Conservation (phyloP, 2,888 invertebrate species). For the Erebia aethiops region DNA sequence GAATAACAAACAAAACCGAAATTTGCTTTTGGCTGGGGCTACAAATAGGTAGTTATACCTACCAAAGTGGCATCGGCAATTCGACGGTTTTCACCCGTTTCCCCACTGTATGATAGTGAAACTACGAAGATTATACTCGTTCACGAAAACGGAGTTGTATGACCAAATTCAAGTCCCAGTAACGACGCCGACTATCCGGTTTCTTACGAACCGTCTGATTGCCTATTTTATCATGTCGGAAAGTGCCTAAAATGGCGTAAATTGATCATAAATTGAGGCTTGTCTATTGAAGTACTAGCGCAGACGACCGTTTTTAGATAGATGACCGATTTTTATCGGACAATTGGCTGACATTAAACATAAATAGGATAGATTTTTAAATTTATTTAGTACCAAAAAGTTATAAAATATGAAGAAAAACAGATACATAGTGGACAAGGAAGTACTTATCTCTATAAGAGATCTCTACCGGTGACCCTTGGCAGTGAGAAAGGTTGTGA, state of each 20-base stretch:
- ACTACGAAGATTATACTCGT: not conserved
- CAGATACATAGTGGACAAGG: too few relatives aligned
- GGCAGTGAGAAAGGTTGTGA: too few relatives aligned
- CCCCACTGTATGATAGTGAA: not conserved
- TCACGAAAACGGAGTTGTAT: conserved; percentile 9
- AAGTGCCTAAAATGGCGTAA: not conserved
- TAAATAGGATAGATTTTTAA: too few relatives aligned
- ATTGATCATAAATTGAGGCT: not conserved
- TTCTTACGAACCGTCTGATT: conserved; percentile 2
- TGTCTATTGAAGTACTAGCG: not conserved
- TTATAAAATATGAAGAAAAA: too few relatives aligned
- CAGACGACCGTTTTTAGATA: not conserved
- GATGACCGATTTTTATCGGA: too few relatives aligned
- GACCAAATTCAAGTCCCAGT: conserved; percentile 7
- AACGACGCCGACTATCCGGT: conserved; percentile 12
- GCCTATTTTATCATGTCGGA: conserved; percentile 6
- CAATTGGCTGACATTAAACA: too few relatives aligned
- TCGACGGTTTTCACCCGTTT: not conserved
- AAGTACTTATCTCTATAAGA: too few relatives aligned
- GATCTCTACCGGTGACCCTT: too few relatives aligned
- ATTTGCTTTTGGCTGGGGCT: not conserved
- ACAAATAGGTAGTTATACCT: not conserved
- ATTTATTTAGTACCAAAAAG: too few relatives aligned
- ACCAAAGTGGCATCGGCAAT: not conserved
- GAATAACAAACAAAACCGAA: too few relatives aligned